These are phyloP conservation scores for Cephus sareptanus DNA, from an alignment of 2,888 invertebrate species.

Conservation along the genomic window DNA sequence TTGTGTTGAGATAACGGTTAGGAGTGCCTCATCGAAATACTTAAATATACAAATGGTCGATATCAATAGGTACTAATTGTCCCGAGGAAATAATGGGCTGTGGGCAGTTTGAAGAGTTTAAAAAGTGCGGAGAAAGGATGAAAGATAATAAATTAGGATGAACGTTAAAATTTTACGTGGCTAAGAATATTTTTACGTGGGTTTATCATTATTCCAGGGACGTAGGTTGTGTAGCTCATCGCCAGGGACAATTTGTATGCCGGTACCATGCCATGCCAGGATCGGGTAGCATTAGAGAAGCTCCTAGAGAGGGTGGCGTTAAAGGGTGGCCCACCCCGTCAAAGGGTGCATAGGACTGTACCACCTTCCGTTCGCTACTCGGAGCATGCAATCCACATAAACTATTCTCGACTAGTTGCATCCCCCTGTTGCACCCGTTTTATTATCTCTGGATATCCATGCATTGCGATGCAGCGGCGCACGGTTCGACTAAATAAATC, in stretches of 20 bases:
- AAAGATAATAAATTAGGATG: background rate
- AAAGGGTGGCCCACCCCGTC: background rate
- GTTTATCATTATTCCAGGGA: slow-evolving; percentile 30
- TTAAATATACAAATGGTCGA: background rate
- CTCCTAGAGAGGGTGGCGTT: slow-evolving; percentile 9
- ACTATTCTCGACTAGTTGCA: background rate
- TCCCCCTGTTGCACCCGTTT: background rate
- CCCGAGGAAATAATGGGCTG: no score
- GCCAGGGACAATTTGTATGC: slow-evolving; percentile 35
- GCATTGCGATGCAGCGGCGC: background rate
- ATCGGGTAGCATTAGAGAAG: slow-evolving; percentile 26
- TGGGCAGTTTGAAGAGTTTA: background rate
- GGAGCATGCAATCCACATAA: background rate
- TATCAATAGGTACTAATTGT: background rate
- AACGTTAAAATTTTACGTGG: background rate
- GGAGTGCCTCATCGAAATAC: background rate
- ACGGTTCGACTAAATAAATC: background rate
- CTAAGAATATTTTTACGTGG: slow-evolving; percentile 19
- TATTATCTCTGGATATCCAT: background rate
- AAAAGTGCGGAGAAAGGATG: background rate
- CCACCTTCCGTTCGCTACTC: background rate
- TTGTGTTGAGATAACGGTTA: background rate
- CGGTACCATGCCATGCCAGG: slow-evolving; percentile 15
- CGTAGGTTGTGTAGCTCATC: slow-evolving; percentile 32
- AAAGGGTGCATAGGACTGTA: background rate